Evolutionary conservation across 2,797 vertebrate genomes (phyloP), one percentile per base, ranked within the genome.

Genomic region (Cetoscarus ocellatus): DNA sequence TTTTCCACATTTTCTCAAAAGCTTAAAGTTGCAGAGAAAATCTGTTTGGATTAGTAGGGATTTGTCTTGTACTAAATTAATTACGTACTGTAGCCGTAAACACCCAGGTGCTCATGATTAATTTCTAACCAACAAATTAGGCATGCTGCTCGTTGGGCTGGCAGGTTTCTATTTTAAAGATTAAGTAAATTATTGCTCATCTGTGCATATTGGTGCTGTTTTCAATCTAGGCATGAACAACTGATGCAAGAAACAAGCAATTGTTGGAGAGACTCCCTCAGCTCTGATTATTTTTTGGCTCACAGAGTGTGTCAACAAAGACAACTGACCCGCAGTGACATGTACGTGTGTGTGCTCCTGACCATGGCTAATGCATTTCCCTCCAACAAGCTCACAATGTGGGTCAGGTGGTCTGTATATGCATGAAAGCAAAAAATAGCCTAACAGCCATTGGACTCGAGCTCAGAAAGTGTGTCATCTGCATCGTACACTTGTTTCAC

Each of bases 311-410:
- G 73, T 57, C 55, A 42, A 1, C 34, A 10, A 35, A 62, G 82
- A 69, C 65, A 55, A 44, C 40, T 89, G 90, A 90, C 88, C 89
- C 86, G 62, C 65, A 19, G 76, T 90, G 88, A 87, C 85, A 81
- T 67, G 69, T 79, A 84, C 61, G 80, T 86, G 87, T 91, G 86
- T 83, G 88, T 78, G 79, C 77, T 53, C 81, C 65, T 87, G 69
- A 84, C 84, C 86, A 59, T 87, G 76, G 58, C 42, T 84, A 88
- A 91, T 86, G 58, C 50, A 80, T 76, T 82, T 77, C 75, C 56
- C 67, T 84, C 69, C 79, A 62, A 70, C 64, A 15, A 69, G 81
- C 82, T 77, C 57, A 79, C 53, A 10, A 83, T 79, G 73, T 82
- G 80, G 80, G 86, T 87, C 79, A 87, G 80, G 77, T 83, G 76